phyloP scores from a whole-genome alignment of 2,888 invertebrate species.

The Eupithecia tripunctaria region DNA sequence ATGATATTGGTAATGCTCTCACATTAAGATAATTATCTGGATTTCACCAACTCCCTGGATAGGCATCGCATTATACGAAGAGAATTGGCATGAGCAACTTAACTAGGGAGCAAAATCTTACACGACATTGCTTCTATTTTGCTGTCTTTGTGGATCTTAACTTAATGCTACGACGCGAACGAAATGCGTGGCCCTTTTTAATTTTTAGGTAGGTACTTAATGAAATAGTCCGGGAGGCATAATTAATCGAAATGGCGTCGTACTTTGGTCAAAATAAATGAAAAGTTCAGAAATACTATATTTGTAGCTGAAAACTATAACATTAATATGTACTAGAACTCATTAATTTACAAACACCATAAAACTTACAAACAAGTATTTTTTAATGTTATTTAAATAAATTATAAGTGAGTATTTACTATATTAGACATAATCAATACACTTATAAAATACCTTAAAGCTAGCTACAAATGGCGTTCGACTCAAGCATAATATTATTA shows the following conservation, averaged over 20 bases:
- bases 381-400: no score
- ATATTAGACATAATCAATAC: no score
- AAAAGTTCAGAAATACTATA: no score
- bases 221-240: neutral
- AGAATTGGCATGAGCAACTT: conserved; percentile 37
- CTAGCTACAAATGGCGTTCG: no score
- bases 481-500: no score
- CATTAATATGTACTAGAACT: no score
- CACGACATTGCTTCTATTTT: conserved; percentile 17
- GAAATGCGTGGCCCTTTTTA: neutral
- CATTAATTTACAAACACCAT: no score
- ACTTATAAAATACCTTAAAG: no score
- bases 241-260: neutral
- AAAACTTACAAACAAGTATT: no score
- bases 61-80: conserved; percentile 39
- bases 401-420: no score
- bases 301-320: no score
- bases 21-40: conserved; percentile 34
- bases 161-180: neutral
- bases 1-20: conserved; percentile 24
- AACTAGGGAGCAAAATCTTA: neutral
- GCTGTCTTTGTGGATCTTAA: conserved; percentile 7
- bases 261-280: neutral
- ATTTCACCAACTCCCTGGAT: conserved; percentile 36
- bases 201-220: no score